These are phyloP conservation scores for Enteromius fasciolatus DNA, from an alignment of 2,797 vertebrate genomes.

Conservation along the genomic window DNA sequence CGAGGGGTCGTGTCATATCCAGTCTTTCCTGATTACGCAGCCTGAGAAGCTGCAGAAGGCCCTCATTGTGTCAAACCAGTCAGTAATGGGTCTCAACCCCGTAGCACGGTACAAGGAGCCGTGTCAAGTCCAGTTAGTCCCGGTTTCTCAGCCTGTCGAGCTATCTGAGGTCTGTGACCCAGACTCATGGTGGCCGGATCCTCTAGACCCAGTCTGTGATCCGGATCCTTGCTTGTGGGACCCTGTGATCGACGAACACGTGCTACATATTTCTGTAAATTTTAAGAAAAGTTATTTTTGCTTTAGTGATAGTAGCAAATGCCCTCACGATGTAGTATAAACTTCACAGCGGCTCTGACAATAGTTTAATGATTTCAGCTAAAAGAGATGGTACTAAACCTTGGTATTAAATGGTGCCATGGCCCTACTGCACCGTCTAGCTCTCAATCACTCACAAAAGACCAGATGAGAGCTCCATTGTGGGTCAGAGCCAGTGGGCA, in stretches of 20 bases:
- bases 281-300: neutral
- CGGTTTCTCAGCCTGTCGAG: too few relatives aligned
- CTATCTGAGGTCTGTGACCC: too few relatives aligned
- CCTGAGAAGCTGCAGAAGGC: too few relatives aligned
- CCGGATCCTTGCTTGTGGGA: too few relatives aligned
- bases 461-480: constrained; percentile 2
- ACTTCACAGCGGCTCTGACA: neutral
- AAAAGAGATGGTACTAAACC: constrained; percentile 2
- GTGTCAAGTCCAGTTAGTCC: too few relatives aligned
- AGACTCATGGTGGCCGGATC: too few relatives aligned
- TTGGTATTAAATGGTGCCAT: constrained; percentile 17
- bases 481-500: constrained; percentile 34
- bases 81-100: too few relatives aligned
- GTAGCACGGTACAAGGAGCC: too few relatives aligned
- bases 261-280: neutral
- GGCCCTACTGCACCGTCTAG: neutral
- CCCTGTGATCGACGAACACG: neutral
- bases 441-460: constrained; percentile 33
- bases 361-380: constrained; percentile 31
- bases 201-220: too few relatives aligned
- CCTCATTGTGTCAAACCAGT: too few relatives aligned
- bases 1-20: too few relatives aligned
- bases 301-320: neutral
- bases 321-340: neutral
- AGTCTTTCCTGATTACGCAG: too few relatives aligned